Conservation (phyloP, 2,888 invertebrate genomes). For the Rhingia rostrata region DNA sequence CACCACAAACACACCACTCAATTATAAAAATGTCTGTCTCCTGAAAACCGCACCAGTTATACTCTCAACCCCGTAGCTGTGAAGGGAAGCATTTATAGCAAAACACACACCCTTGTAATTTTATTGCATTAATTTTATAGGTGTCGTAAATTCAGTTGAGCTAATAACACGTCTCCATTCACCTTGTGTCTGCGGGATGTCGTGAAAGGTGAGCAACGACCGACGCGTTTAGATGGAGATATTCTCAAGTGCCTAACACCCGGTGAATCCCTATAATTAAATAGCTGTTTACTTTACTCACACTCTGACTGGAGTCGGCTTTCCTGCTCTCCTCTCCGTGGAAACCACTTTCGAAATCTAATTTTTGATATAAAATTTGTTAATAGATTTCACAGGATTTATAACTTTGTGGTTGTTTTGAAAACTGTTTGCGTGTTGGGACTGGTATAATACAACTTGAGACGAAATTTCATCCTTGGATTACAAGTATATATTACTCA, state of each 20-base stretch:
- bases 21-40: slow-evolving; percentile 42
- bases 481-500: slow-evolving; percentile 64
- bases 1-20: slow-evolving; percentile 55
- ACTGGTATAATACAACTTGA: slow-evolving; percentile 41
- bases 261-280: slow-evolving; percentile 72
- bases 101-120: slow-evolving; percentile 61
- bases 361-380: slow-evolving; percentile 73
- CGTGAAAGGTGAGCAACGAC: slow-evolving; percentile 58
- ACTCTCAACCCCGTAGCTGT: too few species aligned
- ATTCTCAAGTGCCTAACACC: slow-evolving; percentile 60
- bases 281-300: slow-evolving; percentile 70
- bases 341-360: slow-evolving; percentile 71
- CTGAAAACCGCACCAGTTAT: not conserved
- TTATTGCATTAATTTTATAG: slow-evolving; percentile 73
- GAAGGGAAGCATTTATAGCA: slow-evolving; percentile 51
- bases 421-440: not conserved
- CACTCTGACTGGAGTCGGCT: slow-evolving; percentile 36
- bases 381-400: slow-evolving; percentile 72
- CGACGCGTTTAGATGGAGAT: slow-evolving; percentile 21
- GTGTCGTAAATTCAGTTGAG: slow-evolving; percentile 74
- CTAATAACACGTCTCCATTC: slow-evolving; percentile 71
- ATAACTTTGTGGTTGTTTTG: slow-evolving; percentile 58
- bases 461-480: slow-evolving; percentile 51
- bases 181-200: slow-evolving; percentile 60
- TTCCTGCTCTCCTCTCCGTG: slow-evolving; percentile 2